Evolutionary conservation across 2,113 vertebrate species (phyloP).

Genomic region (Spea multiplicata): DNA sequence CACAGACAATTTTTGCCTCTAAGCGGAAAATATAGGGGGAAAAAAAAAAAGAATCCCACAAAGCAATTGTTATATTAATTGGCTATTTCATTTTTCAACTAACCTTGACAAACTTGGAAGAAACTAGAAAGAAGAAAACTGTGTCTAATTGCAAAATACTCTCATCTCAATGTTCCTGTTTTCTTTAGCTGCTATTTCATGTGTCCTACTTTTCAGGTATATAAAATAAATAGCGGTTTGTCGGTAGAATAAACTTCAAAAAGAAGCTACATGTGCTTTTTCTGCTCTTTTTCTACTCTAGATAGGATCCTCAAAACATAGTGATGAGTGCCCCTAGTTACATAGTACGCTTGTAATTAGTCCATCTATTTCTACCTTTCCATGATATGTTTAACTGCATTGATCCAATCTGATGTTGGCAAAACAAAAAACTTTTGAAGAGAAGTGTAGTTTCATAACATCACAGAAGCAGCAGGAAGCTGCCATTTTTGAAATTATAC

Average conservation of each 20-base stretch:
- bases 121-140: slow-evolving; percentile 55
- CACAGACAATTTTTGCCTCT: background rate
- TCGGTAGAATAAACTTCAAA: background rate
- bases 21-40: slow-evolving; percentile 39
- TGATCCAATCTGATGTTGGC: no score
- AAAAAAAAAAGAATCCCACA: slow-evolving; percentile 50
- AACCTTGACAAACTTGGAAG: slow-evolving; percentile 64
- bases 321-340: no score
- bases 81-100: slow-evolving; percentile 61
- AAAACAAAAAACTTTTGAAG: no score
- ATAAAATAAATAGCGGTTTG: background rate
- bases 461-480: no score
- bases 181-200: slow-evolving; percentile 16
- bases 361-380: no score
- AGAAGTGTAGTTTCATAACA: no score
- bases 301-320: no score
- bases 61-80: slow-evolving; percentile 57
- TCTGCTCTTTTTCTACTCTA: background rate
- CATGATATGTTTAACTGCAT: no score
- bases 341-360: no score
- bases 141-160: slow-evolving; percentile 59
- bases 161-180: slow-evolving; percentile 27
- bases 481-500: no score
- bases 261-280: background rate
- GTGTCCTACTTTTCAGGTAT: background rate